A percentile compares a stretch with the other conserved stretches of the same genome.
These are phyloP conservation scores for Eupithecia subfuscata DNA, from an alignment of 2,888 invertebrate species.

Conservation along the genomic window DNA sequence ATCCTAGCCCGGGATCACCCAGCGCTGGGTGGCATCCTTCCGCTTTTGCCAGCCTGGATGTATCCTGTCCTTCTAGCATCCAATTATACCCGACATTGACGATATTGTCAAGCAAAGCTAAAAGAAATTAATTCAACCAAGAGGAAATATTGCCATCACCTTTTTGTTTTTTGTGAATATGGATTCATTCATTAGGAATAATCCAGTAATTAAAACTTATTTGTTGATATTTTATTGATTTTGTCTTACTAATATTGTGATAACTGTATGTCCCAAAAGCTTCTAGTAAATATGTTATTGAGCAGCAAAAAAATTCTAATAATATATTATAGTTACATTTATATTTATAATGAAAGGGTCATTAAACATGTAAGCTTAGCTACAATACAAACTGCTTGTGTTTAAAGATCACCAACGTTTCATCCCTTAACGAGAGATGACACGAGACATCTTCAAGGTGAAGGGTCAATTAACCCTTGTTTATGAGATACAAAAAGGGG, in stretches of 20 bases:
- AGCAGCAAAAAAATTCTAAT: no score
- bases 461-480: not conserved
- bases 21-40: no score
- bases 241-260: not conserved
- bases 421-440: constrained; percentile 2
- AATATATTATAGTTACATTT: no score
- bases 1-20: no score
- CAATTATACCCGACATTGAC: no score
- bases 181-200: not conserved
- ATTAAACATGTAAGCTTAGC: no score
- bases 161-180: not conserved
- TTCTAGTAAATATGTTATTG: not conserved
- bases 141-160: no score
- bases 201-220: not conserved
- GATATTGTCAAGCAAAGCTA: no score
- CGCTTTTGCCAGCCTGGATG: no score
- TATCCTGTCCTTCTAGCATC: no score
- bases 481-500: not conserved
- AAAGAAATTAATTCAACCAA: no score
- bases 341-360: no score
- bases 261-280: not conserved
- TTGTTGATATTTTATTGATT: not conserved
- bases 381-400: not conserved
- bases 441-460: not conserved
- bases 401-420: not conserved